Conservation (phyloP, 2,888 invertebrate species). For the Eupithecia exiguata region DNA sequence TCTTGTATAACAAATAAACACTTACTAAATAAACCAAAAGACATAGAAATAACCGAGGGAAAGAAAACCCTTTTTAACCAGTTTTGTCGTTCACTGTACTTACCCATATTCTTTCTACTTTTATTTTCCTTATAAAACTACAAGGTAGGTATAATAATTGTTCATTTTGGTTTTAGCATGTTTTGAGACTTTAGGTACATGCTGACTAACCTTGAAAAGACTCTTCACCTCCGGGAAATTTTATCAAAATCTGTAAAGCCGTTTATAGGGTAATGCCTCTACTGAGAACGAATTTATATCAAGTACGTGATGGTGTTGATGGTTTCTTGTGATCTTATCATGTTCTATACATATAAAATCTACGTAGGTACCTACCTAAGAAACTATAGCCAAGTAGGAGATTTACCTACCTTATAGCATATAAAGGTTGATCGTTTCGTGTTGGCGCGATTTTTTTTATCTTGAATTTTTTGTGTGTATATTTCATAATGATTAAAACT, state of each 20-base stretch:
- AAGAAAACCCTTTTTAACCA: neutral
- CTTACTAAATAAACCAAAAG: no score
- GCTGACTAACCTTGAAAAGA: constrained; percentile 10
- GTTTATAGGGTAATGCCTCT: constrained; percentile 25
- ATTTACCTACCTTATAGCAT: no score
- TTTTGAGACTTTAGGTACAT: neutral
- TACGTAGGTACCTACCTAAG: neutral
- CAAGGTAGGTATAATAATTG: neutral
- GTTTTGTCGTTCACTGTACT: neutral
- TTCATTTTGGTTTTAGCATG: neutral
- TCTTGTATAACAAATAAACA: no score
- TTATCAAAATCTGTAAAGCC: constrained; percentile 30
- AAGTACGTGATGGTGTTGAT: constrained; percentile 24
- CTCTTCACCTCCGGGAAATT: constrained; percentile 6
- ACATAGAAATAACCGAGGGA: neutral
- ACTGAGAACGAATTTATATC: constrained; percentile 11
- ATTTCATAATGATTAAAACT: no score
- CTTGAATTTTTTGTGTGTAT: no score
- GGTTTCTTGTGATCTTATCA: constrained; percentile 15
- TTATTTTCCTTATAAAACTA: neutral
- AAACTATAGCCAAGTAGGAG: no score
- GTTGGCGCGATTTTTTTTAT: no score
- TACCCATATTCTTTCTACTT: neutral
- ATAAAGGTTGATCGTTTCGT: no score
- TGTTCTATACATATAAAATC: neutral